Base-by-base conservation (phyloP, 2,888 invertebrate genomes). In the Troglohyphantes excavatus region DNA sequence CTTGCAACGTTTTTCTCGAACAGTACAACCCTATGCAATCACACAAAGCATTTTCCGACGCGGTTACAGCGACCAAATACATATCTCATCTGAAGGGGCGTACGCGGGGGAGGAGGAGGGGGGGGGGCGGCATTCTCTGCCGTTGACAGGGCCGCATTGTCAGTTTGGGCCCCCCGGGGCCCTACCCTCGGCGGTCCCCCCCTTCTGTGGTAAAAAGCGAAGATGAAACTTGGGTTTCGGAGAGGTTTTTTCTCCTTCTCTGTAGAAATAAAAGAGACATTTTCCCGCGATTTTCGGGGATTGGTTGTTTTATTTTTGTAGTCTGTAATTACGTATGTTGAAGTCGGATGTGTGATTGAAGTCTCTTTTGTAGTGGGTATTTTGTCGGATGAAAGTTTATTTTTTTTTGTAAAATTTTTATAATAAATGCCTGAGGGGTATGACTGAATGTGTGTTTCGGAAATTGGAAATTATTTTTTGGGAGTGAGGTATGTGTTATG, bases 141-240 rank as follows among this genome's bases (percentile, higher is more conserved):
- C 46, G 79, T 46, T 79, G 79, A 79, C 79, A 67, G 79, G 46
- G 27, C 26, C 43, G 67, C 27, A 46, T 79, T 79, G 79, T 78
- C 63, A 39, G 26, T 6, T n/a, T 43, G 72, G 53, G 9, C 27
- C 33, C 84, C 67, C 65, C 33, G 21, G 29, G 75, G 33, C 67
- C n/a, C n/a, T 65, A 29, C 39, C 29, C 65, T 26, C 13, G 46
- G n/a, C n/a, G n/a, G n/a, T n/a, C n/a, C n/a, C n/a, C n/a, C 29
- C 29, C 19, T 9, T 33, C 33, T 33, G n/a, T n/a, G n/a, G n/a
- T n/a, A n/a, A n/a, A n/a, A n/a, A 68, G 23, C 78, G 43, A 78
- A 78, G 78, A 78, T 65, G 78, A n/a, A 43, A 65, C 5, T 43
- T 63, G 43, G 29, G 61, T 78, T 78, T 65, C 43, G 23, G 43